Conservation (phyloP, 2,113 vertebrate species). For the Passer domesticus region DNA sequence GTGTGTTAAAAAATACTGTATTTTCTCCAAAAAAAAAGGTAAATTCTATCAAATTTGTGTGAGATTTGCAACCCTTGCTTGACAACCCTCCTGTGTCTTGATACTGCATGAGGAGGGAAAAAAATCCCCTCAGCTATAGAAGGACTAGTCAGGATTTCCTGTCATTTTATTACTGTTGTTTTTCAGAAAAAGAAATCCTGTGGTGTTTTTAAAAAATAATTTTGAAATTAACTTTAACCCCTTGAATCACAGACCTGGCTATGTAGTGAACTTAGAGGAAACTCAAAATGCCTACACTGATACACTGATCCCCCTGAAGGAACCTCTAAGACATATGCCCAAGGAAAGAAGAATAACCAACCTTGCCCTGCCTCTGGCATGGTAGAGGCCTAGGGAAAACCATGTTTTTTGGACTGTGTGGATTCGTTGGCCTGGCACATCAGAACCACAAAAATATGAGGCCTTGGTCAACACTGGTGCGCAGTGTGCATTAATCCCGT, state of each 20-base stretch:
- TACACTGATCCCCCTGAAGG: not conserved
- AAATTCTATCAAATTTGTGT: not conserved
- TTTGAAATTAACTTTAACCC: not conserved
- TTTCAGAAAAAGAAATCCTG: not conserved
- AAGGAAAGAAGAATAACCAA: not conserved
- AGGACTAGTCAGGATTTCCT: not conserved
- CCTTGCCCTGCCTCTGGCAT: not conserved
- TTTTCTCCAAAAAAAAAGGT: not conserved
- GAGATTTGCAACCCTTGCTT: not conserved
- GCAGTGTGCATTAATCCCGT: not conserved
- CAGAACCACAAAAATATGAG: not conserved
- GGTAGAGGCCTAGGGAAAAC: not conserved
- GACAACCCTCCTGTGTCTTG: not conserved
- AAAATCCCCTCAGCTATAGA: not conserved
- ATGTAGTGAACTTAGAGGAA: not conserved
- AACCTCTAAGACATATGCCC: not conserved
- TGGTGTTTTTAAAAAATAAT: not conserved
- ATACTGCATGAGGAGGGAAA: not conserved
- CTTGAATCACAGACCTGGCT: not conserved
- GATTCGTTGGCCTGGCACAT: not conserved
- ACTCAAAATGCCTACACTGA: not conserved
- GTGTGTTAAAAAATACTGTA: not conserved
- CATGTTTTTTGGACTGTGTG: not conserved
- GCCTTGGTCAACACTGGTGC: not conserved
- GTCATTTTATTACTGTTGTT: rapidly evolving